Evolutionary conservation across 2,113 vertebrate species (phyloP).

Genomic region (Rhagologus leucostigma): DNA sequence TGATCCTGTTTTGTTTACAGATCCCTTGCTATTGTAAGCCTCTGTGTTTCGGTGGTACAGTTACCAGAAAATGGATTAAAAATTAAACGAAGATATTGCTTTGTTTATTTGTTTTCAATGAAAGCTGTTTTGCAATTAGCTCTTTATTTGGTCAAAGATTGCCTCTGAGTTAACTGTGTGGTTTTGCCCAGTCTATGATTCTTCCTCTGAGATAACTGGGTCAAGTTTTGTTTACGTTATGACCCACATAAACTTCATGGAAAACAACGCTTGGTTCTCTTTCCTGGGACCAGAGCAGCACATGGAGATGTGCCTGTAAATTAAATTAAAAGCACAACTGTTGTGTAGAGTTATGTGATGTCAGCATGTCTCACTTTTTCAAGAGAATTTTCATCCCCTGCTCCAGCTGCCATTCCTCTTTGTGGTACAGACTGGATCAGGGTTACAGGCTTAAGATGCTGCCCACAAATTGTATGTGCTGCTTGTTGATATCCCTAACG

Average conservation of each 20-base stretch:
- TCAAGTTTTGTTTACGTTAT: background rate
- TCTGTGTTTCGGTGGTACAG: background rate
- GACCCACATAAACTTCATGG: background rate
- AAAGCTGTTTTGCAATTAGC: slow-evolving; percentile 23
- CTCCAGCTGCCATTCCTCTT: background rate
- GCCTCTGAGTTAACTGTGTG: background rate
- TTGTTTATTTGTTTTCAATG: slow-evolving; percentile 39
- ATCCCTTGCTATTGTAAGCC: background rate
- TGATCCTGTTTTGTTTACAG: background rate
- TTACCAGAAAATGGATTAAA: slow-evolving; percentile 51
- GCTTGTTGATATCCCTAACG: rapidly evolving
- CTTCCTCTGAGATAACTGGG: background rate
- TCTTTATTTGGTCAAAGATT: slow-evolving; percentile 15
- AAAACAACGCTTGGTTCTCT: background rate
- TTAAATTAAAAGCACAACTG: background rate
- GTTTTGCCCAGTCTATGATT: background rate
- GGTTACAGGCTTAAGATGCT: background rate
- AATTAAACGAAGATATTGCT: background rate
- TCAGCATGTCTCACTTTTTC: background rate
- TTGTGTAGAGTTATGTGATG: background rate
- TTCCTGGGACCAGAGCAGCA: background rate
- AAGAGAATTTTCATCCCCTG: background rate
- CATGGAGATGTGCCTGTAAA: background rate
- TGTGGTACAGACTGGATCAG: background rate
- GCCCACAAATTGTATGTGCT: background rate